These are phyloP conservation scores for Yponomeuta sedellus DNA, from an alignment of 2,888 invertebrate genomes.

Conservation along the genomic window DNA sequence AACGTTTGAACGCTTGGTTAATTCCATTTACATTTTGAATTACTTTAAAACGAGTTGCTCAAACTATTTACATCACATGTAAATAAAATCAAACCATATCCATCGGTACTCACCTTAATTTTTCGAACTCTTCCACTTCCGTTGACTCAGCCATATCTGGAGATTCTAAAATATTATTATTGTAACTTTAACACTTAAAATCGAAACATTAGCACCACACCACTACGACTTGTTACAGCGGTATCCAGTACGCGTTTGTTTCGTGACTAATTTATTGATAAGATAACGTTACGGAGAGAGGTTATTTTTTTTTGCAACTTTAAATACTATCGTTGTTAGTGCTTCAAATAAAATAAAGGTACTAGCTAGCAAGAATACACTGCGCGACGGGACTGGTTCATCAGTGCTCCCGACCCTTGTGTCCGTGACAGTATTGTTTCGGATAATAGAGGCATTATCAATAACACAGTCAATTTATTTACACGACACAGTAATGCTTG, in stretches of 20 bases:
- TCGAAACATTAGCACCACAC: conserved; percentile 29
- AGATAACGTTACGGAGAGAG: conserved; percentile 39
- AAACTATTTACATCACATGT: neutral
- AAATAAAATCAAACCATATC: neutral
- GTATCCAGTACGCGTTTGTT: conserved; percentile 38
- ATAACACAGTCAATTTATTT: neutral
- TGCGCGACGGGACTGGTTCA: conserved; percentile 13
- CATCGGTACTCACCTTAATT: conserved; percentile 43
- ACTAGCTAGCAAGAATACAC: neutral
- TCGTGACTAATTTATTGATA: conserved; percentile 58
- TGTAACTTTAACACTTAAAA: neutral
- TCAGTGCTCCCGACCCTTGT: neutral
- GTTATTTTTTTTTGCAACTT: conserved; percentile 45
- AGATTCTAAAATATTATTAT: conserved; percentile 2
- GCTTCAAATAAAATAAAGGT: neutral
- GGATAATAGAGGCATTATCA: neutral
- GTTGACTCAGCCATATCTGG: conserved; percentile 47
- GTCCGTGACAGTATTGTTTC: neutral
- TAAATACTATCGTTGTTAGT: neutral
- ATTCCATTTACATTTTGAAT: too few species aligned
- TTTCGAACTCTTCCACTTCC: conserved; percentile 57
- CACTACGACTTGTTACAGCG: conserved; percentile 29
- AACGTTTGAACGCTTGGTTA: too few species aligned
- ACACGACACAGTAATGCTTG: neutral
- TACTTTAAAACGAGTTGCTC: neutral